Evolutionary conservation across 2,888 invertebrate genomes (phyloP), one percentile per base, ranked within the genome.

Genomic region (Drosophila anceps): DNA sequence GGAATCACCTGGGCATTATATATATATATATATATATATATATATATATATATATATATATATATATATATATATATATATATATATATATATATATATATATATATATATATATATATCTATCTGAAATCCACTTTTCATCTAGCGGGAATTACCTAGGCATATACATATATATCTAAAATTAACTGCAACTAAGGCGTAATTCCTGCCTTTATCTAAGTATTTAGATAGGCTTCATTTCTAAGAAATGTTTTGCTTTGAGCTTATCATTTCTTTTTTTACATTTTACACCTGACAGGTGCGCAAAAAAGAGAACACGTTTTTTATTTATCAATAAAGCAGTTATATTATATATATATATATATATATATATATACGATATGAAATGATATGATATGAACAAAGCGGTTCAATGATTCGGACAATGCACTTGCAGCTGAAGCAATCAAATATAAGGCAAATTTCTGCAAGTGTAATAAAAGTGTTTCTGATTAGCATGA

Each of bases 231-330:
- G 53, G n/a, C 35, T n/a, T 24, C 31, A 29, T 33, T 67, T 59
- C 41, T 27, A 53, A 33, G 46, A 58, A 58, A 20, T 27, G 29
- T 29, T 31, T 57, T n/a, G 8, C 39, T 33, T 63, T 18, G 10
- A 33, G 39, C 51, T 69, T 76, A 69, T 76, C 46, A 57, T 20
- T 44, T 46, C 12, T 12, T 50, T 60, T 57, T 41, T 20, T 20
- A 55, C 48, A 37, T 35, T 31, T 48, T 43, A 43, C 80, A 76
- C 59, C 55, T 76, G 76, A 43, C 59, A 79, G 51, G 62, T 79
- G 68, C 8, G 44, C 29, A 43, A 61, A 44, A n/a, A 27, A 44
- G 15, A 9, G 3, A 33, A 39, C 27, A 13, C 35, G 24, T 44
- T 60, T 39, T 6, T 15, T 35, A 20, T 68, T 53, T 35, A 68